These are phyloP conservation scores for Drosophila saltans DNA, from an alignment of 1,140 invertebrate genomes.

Conservation along the genomic window DNA sequence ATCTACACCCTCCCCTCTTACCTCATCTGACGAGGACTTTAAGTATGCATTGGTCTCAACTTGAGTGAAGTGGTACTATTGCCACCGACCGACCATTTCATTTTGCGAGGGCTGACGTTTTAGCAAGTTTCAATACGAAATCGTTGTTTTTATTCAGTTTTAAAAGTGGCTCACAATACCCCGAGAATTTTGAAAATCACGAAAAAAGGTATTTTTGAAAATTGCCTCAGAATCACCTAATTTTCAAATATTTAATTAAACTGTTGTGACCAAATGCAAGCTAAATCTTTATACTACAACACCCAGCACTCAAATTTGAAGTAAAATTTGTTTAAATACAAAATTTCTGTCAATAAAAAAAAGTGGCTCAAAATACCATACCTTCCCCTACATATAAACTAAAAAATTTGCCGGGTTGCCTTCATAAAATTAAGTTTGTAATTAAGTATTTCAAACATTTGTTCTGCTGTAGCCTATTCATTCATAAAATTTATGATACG, in stretches of 20 bases:
- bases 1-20: background rate
- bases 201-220: no score
- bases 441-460: background rate
- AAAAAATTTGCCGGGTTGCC: background rate
- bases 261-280: no score
- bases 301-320: no score
- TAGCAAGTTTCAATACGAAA: background rate
- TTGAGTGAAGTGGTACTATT: background rate
- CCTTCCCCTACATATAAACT: no score
- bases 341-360: no score
- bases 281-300: no score
- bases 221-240: no score
- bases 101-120: background rate
- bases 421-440: background rate
- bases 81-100: background rate
- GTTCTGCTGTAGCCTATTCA: background rate
- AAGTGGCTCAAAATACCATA: no score
- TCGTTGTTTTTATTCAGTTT: background rate
- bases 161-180: background rate
- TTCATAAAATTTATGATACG: constrained; percentile 24
- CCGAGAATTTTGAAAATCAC: no score
- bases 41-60: constrained; percentile 5
- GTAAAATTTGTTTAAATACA: no score
- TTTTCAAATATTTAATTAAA: no score
- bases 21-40: background rate